Conservation (phyloP, 2,888 invertebrate genomes). For the Micoletzkya japonica region DNA sequence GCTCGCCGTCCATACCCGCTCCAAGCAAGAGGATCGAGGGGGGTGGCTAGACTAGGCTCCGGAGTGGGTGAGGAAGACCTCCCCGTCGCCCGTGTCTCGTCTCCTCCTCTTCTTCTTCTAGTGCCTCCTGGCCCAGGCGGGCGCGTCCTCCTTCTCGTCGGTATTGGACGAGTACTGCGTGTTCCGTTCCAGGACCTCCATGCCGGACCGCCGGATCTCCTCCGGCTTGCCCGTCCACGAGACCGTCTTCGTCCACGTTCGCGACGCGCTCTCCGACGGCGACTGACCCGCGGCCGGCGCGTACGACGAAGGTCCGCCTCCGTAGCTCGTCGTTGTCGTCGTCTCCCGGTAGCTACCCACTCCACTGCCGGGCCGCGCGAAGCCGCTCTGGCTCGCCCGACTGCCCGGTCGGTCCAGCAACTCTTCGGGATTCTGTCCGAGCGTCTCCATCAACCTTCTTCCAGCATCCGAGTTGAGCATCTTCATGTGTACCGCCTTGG, state of each 20-base stretch:
- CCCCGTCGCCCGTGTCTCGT: neutral
- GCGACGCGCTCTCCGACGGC: slow-evolving; percentile 27
- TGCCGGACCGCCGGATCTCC: slow-evolving; percentile 48
- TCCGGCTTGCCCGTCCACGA: slow-evolving; percentile 56
- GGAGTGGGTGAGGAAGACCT: neutral
- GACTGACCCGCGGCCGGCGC: neutral
- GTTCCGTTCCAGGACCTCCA: slow-evolving; percentile 42
- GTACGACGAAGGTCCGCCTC: neutral
- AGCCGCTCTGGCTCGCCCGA: slow-evolving; percentile 2
- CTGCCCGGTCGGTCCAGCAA: slow-evolving; percentile 24
- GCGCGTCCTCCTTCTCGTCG: slow-evolving; percentile 40
- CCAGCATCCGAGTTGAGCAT: slow-evolving; percentile 68
- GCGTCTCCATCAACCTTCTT: slow-evolving; percentile 55
- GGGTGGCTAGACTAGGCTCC: neutral
- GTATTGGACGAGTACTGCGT: slow-evolving; percentile 36
- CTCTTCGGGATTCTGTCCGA: slow-evolving; percentile 43
- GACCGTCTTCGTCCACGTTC: slow-evolving; percentile 51
- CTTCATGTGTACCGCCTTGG: slow-evolving; percentile 79
- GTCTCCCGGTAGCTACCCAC: neutral
- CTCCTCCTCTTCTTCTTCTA: neutral
- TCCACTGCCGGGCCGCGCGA: slow-evolving; percentile 16
- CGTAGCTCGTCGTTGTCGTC: slow-evolving; percentile 14
- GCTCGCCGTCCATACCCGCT: neutral
- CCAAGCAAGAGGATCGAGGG: neutral
- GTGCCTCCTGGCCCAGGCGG: slow-evolving; percentile 44